Evolutionary conservation across 2,797 vertebrate genomes (phyloP).

Genomic region (Sphenodon punctatus): DNA sequence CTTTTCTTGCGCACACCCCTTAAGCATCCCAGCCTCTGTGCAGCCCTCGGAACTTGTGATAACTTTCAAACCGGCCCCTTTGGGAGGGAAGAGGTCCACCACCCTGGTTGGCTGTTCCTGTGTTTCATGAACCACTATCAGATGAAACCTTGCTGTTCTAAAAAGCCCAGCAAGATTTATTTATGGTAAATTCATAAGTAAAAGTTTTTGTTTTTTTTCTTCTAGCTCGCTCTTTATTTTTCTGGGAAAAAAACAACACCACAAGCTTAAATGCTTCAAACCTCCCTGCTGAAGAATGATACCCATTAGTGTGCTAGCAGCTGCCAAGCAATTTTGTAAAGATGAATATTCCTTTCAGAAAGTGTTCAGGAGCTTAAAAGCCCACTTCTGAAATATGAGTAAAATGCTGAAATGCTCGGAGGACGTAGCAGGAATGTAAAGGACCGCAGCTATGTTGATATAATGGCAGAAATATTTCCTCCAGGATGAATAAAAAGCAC

Average conservation of each 20-base stretch:
- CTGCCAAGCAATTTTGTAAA: background rate
- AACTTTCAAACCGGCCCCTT: no score
- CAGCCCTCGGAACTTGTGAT: no score
- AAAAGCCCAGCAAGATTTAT: conserved; percentile 12
- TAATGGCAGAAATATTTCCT: conserved; percentile 35
- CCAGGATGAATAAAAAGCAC: conserved; percentile 9
- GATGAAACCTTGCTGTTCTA: background rate
- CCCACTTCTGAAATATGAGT: background rate
- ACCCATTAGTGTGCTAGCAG: background rate
- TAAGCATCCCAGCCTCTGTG: no score
- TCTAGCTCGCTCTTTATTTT: background rate
- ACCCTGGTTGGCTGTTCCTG: no score
- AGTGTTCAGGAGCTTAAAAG: conserved; percentile 11
- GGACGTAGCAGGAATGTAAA: conserved; percentile 28
- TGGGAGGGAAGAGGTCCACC: no score
- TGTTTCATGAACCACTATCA: background rate
- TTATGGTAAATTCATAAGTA: background rate
- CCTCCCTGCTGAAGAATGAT: background rate
- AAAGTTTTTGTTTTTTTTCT: conserved; percentile 4
- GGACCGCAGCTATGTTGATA: conserved; percentile 13
- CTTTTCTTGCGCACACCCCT: no score
- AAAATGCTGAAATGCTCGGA: conserved; percentile 15
- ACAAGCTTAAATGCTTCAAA: background rate
- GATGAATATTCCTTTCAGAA: conserved; percentile 36
- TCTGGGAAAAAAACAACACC: conserved; percentile 6